Evolutionary conservation across 2,888 invertebrate genomes (phyloP).

Genomic region (Agriopis aurantiaria): DNA sequence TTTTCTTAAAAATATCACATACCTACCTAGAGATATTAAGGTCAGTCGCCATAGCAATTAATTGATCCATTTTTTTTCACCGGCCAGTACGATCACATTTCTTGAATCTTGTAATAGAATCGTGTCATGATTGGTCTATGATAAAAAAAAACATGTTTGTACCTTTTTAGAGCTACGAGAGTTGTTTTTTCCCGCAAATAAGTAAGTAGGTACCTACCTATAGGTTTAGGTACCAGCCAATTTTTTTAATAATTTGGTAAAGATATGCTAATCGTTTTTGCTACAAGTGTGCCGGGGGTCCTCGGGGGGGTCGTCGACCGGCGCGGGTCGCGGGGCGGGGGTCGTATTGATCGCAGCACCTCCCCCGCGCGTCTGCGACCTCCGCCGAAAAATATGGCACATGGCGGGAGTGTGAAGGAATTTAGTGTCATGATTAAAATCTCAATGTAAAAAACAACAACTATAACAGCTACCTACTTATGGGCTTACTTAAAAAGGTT

Average conservation of each 20-base stretch:
- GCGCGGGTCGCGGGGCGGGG: conserved; percentile 48
- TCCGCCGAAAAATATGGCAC: conserved; percentile 50
- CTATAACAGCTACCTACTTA: too few relatives aligned
- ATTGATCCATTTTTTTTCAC: background rate
- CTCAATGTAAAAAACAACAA: too few relatives aligned
- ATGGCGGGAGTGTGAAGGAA: conserved; percentile 38
- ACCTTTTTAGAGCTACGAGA: too few relatives aligned
- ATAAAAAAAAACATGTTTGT: too few relatives aligned
- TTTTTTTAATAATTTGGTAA: background rate
- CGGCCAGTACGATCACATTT: background rate
- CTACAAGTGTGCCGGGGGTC: conserved; percentile 41
- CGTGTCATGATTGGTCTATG: too few relatives aligned
- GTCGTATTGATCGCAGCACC: conserved; percentile 68
- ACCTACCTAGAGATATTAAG: too few relatives aligned
- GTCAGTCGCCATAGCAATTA: background rate
- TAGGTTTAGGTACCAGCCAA: too few relatives aligned
- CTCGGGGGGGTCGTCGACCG: conserved; percentile 51
- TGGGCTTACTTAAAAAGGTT: too few relatives aligned
- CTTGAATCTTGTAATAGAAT: background rate
- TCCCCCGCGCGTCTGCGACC: conserved; percentile 48
- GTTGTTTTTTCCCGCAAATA: too few relatives aligned
- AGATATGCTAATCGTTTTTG: conserved; percentile 36
- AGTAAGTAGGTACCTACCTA: too few relatives aligned
- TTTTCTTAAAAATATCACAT: background rate
- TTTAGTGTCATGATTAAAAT: conserved; percentile 11